Evolutionary conservation across 1,140 invertebrate genomes (phyloP).

Genomic region (Tetragonula clypearis): DNA sequence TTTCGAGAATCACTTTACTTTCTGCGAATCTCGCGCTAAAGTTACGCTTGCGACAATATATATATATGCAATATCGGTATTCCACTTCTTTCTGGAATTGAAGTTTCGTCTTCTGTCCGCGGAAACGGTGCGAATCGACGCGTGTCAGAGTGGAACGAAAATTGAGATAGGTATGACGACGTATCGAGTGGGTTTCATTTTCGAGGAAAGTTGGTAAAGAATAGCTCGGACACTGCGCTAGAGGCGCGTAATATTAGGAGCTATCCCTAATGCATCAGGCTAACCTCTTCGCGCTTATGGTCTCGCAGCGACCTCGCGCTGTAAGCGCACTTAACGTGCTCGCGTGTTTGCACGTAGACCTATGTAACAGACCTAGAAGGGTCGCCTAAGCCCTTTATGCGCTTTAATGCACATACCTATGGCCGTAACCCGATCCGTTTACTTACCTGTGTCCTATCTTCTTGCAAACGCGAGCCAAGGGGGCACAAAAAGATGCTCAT

Average conservation of each 20-base stretch:
- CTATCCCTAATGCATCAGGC: constrained; percentile 69
- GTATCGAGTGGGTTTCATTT: constrained; percentile 42
- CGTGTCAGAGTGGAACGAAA: neutral
- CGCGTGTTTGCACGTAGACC: constrained; percentile 53
- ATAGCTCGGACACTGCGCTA: constrained; percentile 49
- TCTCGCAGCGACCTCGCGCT: constrained; percentile 39
- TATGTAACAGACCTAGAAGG: constrained; percentile 52
- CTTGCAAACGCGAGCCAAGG: neutral
- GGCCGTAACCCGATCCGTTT: constrained; percentile 38
- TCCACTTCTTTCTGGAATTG: neutral
- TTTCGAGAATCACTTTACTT: no score
- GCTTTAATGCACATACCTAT: constrained; percentile 41
- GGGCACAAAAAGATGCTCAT: no score
- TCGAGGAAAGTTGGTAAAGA: constrained; percentile 65
- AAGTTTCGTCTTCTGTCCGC: neutral
- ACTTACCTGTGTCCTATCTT: neutral
- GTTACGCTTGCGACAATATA: no score
- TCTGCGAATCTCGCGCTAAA: no score
- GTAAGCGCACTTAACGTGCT: constrained; percentile 54
- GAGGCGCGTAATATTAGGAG: constrained; percentile 69
- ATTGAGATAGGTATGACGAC: neutral
- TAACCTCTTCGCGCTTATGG: constrained; percentile 60
- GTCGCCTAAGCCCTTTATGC: constrained; percentile 26
- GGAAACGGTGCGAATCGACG: neutral
- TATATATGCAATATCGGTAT: no score